Percentiles rank a stretch among this genome's conserved stretches.
These are phyloP conservation scores for Eristalis pertinax DNA, from an alignment of 2,888 invertebrate genomes.

Conservation along the genomic window DNA sequence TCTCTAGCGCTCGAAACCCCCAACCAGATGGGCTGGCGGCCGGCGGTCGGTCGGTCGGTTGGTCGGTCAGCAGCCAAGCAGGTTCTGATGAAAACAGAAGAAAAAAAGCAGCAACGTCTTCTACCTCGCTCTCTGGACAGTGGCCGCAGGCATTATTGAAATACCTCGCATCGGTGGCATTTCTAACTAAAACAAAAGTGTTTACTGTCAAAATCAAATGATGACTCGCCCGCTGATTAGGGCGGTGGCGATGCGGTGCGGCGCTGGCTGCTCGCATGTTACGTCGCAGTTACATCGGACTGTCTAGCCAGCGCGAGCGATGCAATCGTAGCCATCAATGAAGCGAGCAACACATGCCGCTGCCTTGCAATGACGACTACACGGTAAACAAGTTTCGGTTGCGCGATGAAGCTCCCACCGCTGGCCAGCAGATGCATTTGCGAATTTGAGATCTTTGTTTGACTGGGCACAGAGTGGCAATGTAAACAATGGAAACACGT, in stretches of 20 bases:
- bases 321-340: neutral
- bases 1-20: slow-evolving; percentile 19
- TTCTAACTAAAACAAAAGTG: slow-evolving; percentile 20
- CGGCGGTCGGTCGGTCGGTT: neutral
- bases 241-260: neutral
- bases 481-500: neutral
- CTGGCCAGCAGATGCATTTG: neutral
- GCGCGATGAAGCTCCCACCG: no score
- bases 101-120: slow-evolving; percentile 19
- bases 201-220: neutral
- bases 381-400: neutral
- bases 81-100: slow-evolving; percentile 36
- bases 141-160: slow-evolving; percentile 33
- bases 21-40: slow-evolving; percentile 31
- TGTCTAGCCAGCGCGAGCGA: neutral
- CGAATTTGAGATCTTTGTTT: neutral
- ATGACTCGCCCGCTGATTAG: neutral
- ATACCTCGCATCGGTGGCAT: slow-evolving; percentile 40
- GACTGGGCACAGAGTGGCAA: neutral
- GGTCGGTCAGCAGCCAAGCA: slow-evolving; percentile 32
- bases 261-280: neutral
- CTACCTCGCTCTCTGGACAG: slow-evolving; percentile 12
- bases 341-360: neutral
- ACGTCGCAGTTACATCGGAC: neutral
- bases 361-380: neutral